These are phyloP conservation scores for Trissolcus brochymenae DNA, from an alignment of 2,888 invertebrate genomes.

Conservation along the genomic window DNA sequence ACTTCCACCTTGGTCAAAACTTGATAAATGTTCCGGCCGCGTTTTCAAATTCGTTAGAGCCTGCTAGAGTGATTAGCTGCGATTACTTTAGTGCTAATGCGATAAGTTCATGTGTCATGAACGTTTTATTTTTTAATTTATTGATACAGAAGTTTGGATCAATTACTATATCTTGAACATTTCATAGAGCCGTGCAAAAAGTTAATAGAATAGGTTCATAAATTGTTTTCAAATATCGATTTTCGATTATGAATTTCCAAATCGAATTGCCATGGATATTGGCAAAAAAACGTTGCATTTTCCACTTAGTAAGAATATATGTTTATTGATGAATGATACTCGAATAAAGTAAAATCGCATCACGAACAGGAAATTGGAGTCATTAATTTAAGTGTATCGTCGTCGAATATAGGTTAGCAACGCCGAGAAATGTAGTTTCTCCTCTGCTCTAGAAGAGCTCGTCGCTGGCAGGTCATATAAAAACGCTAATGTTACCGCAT, in stretches of 20 bases:
- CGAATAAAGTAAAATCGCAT: conserved; percentile 33
- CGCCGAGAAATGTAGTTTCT: conserved; percentile 27
- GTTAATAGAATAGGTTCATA: background rate
- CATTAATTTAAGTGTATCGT: conserved; percentile 63
- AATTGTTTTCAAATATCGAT: background rate
- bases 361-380: conserved; percentile 32
- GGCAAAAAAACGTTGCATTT: background rate
- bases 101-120: conserved; percentile 30
- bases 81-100: conserved; percentile 37
- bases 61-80: conserved; percentile 52
- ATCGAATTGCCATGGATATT: background rate
- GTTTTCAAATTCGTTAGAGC: conserved; percentile 56
- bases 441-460: conserved; percentile 24
- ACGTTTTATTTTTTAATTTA: conserved; percentile 2
- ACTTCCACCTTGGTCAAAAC: conserved; percentile 30
- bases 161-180: too few relatives aligned
- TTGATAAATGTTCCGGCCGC: conserved; percentile 37
- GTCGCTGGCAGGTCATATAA: conserved; percentile 39
- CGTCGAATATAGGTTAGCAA: conserved; percentile 57
- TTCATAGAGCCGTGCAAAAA: background rate
- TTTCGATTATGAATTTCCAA: too few relatives aligned
- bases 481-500: conserved; percentile 70
- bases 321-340: conserved; percentile 50
- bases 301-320: background rate
- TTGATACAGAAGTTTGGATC: background rate